A percentile compares a stretch with the other conserved stretches of the same genome.
Evolutionary conservation across 2,888 invertebrate species (phyloP).

Genomic region (Seira musarum): DNA sequence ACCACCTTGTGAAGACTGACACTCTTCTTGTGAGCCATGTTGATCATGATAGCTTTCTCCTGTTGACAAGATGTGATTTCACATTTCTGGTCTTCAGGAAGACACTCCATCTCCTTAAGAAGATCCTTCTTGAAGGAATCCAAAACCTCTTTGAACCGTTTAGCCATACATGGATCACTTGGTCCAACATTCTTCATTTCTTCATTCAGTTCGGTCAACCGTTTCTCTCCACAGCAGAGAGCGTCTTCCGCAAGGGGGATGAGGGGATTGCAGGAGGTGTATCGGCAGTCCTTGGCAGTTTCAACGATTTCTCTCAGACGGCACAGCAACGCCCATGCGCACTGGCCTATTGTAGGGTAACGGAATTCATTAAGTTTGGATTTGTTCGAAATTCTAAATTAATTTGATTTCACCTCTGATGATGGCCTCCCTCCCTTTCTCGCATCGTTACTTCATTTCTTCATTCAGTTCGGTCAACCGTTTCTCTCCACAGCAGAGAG

Average conservation of each 20-base stretch:
- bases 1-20: constrained; percentile 18
- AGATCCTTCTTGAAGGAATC: background rate
- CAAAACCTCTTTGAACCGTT: background rate
- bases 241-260: background rate
- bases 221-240: background rate
- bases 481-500: background rate
- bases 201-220: background rate
- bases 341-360: background rate
- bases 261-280: constrained; percentile 4
- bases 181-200: background rate
- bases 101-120: background rate
- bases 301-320: background rate
- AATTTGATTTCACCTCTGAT: no score
- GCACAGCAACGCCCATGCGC: constrained; percentile 1
- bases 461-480: background rate
- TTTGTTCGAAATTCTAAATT: no score
- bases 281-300: background rate
- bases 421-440: no score
- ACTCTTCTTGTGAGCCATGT: background rate
- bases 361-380: no score
- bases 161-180: background rate
- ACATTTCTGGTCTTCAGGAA: background rate
- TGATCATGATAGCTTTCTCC: background rate
- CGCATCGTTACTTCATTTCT: no score
- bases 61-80: background rate